Base-by-base conservation (phyloP, 2,113 vertebrate species). In the Paradoxurus hermaphroditus region DNA sequence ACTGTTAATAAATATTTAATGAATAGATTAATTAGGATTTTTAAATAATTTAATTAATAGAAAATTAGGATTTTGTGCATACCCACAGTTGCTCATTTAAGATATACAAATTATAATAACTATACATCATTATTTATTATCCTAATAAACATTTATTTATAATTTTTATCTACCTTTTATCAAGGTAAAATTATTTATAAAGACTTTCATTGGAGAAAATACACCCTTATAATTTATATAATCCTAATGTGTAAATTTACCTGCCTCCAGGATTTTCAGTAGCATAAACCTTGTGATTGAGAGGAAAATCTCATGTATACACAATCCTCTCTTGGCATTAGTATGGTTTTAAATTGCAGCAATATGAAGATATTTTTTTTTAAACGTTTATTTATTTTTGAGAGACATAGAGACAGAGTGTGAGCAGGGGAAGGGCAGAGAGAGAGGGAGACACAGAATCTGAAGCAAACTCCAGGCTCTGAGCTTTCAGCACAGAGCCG, bases 1-100 rank as follows among this genome's bases (percentile, higher is more conserved):
- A 97, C 23, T 63, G 23, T 68, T 91, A 93, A 90, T 72, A 84
- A 84, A n/a, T 41, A 93, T n/a, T 87, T 49, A 87, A 56, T 65
- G 4, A 90, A 16, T 41, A 75, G 53, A 53, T 72, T n/a, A 63
- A 93, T 51, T n/a, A n/a, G n/a, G n/a, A n/a, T n/a, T n/a, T n/a
- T n/a, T n/a, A n/a, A n/a, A n/a, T n/a, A n/a, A n/a, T n/a, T n/a
- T n/a, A n/a, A n/a, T n/a, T n/a, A n/a, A n/a, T n/a, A n/a, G n/a
- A 13, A 90, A 83, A 36, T 68, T 34, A 75, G 11, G 4, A 86
- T 41, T 81, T 63, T 70, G 23, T 83, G 12, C 41, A 72, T 39
- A 53, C 27, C 51, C 34, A 56, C 0, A 72, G 56, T 90, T 90
- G 46, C 63, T 84, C 62, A 63, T n/a, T 36, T 87, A 63, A 53